Evolutionary conservation across 1,140 invertebrate species (phyloP), one percentile per base, ranked within the genome.

Genomic region (Dysdera silvatica): DNA sequence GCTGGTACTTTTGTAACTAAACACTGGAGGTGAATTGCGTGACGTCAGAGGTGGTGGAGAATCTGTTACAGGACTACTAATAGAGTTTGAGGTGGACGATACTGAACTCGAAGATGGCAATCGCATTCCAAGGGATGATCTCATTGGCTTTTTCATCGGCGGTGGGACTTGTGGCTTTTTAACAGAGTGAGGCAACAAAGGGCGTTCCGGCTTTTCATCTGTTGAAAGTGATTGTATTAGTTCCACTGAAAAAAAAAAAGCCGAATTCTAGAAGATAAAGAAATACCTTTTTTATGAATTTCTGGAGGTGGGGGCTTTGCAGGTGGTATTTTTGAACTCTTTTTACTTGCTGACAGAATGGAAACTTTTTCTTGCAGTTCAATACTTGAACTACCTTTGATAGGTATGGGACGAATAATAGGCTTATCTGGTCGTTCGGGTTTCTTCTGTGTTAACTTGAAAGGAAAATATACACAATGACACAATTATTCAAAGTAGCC

Each of bases 81-180:
- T 53, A 40, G 60, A 33, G 16, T 24, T 18, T 23, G 48, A 18
- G 24, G 24, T 29, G n/a, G 37, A 55, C 24, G 24, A 14, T 24
- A 23, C 23, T 14, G 61, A 16, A 37, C 5, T 40, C 12, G 53
- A 4, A 10, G 37, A 14, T 45, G 51, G 31, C 31, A 48, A 40
- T 41, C 53, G 48, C 40, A 61, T 37, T 37, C 45, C 53, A n/a
- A 54, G 20, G 26, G 52, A 65, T 10, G 47, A 45, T 4, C 55
- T 24, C 14, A 52, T 29, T 33, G 65, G 67, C 60, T 75, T 74
- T 23, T 74, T 71, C 47, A 76, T 66, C 18, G 76, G 76, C 12
- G 75, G 74, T 32, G 77, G 76, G 26, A 72, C 62, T 35, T 69
- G 65, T 3, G 75, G 74, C 67, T 79, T 79, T 66, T 76, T 78